Base-by-base conservation (phyloP, 2,113 vertebrate species). In the Hymenochirus boettgeri region DNA sequence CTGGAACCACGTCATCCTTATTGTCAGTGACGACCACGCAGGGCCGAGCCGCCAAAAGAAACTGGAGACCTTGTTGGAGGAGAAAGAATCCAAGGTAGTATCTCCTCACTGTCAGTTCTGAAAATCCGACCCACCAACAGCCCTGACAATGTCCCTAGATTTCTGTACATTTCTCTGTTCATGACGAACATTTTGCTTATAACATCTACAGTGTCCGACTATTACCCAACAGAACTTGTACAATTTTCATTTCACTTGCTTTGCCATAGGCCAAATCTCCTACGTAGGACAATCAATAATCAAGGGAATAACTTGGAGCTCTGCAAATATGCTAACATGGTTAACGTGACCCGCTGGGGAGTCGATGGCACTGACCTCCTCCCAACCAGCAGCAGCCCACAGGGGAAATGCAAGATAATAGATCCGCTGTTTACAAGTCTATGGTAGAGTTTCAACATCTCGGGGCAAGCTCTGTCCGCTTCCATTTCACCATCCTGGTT, bases 241-340 rank as follows among this genome's bases (percentile, higher is more conserved):
- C 85, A 93, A 80, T 94, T 90, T 87, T 92, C 95, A 98, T 99
- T 90, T 94, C 95, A 97, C 91, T 83, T 90, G 92, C 93, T 97
- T 87, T 85, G 81, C 91, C 93, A 93, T 90, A 92, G 92, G 94
- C 90, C 79, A 93, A 94, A 91, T 91, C 93, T 93, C 90, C 91
- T 88, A 83, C 87, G 83, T 92, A 90, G 87, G 83, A 91, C 91
- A 76, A 90, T 89, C 86, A 84, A n/a, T 88, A n/a, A 83, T 86
- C 91, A 93, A 90, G 91, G 90, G 88, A 85, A 89, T 91, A 93
- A 92, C 89, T 86, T 92, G 96, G 94, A 95, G 92, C 92, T 92
- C 82, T 83, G 92, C 91, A 97, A 99, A 96, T 81, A 76, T 27
- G 25, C 35, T 24, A 12, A 25, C 17, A 42, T 1, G 18, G n/a